Percentiles rank a stretch among this genome's conserved stretches.
phyloP scores from a whole-genome alignment of 2,888 invertebrate genomes.

The Ectemnius lituratus region DNA sequence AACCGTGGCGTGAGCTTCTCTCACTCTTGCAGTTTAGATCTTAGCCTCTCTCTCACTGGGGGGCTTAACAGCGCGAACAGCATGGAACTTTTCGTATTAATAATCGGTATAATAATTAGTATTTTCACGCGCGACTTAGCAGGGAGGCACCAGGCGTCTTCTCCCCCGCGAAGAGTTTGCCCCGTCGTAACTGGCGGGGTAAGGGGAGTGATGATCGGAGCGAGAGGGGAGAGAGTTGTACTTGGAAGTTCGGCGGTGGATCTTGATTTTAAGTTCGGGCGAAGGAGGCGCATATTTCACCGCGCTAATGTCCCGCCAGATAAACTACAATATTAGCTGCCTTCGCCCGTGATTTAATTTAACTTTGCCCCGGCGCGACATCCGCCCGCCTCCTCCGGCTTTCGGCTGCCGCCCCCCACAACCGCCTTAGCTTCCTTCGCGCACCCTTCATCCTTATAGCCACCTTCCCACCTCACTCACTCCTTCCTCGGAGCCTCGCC shows the following conservation, averaged over 20 bases:
- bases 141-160: constrained; percentile 68
- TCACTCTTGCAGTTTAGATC: background rate
- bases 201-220: background rate
- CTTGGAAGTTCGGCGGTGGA: constrained; percentile 65
- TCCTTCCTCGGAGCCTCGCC: background rate
- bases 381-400: constrained; percentile 71
- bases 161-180: constrained; percentile 25
- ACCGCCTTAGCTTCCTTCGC: background rate
- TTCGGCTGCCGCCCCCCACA: constrained; percentile 47
- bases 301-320: constrained; percentile 77
- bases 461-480: background rate
- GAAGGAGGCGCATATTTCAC: constrained; percentile 75
- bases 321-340: constrained; percentile 78
- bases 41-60: background rate
- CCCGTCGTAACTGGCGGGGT: background rate
- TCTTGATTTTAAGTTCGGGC: constrained; percentile 77
- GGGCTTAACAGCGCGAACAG: constrained; percentile 51
- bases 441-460: background rate
- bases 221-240: constrained; percentile 15
- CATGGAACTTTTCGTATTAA: constrained; percentile 76
- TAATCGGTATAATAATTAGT: constrained; percentile 78
- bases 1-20: background rate
- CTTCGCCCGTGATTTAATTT: constrained; percentile 77
- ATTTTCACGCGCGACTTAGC: constrained; percentile 78
- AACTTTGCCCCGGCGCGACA: constrained; percentile 76